These are phyloP conservation scores for Leptura quadrifasciata DNA, from an alignment of 2,888 invertebrate species.

Conservation along the genomic window DNA sequence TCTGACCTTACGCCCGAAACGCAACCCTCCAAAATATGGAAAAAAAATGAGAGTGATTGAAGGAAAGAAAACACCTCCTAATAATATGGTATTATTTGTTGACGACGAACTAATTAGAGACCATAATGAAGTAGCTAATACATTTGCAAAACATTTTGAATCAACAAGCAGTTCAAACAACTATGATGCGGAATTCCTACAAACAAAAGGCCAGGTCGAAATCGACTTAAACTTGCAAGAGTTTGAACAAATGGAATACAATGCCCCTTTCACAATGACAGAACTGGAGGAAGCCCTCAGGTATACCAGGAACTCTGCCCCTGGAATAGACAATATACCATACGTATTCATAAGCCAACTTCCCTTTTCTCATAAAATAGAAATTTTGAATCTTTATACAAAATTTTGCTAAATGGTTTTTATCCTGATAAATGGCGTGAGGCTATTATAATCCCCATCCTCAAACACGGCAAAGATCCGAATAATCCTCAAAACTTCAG, in stretches of 20 bases:
- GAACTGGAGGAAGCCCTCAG: constrained; percentile 28
- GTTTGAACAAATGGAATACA: neutral
- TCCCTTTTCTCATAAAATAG: too few relatives aligned
- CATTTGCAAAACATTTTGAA: constrained; percentile 35
- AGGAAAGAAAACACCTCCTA: neutral
- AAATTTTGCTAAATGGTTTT: too few relatives aligned
- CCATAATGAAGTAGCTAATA: neutral
- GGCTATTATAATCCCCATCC: too few relatives aligned
- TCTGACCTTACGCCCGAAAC: neutral
- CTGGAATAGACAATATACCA: too few relatives aligned
- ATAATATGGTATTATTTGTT: neutral
- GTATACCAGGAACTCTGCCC: too few relatives aligned
- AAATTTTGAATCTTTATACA: too few relatives aligned
- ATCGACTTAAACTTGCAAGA: neutral
- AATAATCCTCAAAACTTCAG: too few relatives aligned
- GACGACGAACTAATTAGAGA: neutral
- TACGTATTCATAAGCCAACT: too few relatives aligned
- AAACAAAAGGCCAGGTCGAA: constrained; percentile 8
- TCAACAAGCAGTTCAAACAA: constrained; percentile 1
- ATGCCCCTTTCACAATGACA: constrained; percentile 8
- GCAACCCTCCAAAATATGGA: constrained; percentile 22
- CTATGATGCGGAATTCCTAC: neutral
- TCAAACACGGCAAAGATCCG: too few relatives aligned
- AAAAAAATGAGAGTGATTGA: constrained; percentile 24
- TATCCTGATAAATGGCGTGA: too few relatives aligned